phyloP scores from a whole-genome alignment of 1,140 invertebrate genomes.

The Elymnias hypermnestra region DNA sequence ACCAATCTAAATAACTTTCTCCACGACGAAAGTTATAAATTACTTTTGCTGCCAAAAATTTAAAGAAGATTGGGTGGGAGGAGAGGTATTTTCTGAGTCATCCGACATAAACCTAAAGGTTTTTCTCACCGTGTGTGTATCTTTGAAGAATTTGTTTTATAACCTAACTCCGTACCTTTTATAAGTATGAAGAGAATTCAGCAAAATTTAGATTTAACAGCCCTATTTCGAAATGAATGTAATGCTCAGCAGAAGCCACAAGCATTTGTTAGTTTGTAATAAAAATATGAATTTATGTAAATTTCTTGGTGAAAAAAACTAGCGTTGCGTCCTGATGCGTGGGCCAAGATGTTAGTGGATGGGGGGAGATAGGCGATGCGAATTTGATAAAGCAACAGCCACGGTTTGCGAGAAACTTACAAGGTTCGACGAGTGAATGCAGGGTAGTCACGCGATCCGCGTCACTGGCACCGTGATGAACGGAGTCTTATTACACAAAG shows the following conservation, averaged over 20 bases:
- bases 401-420: slow-evolving; percentile 36
- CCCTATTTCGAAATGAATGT: too few relatives aligned
- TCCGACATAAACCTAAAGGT: too few relatives aligned
- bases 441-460: slow-evolving; percentile 33
- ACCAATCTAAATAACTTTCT: too few relatives aligned
- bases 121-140: too few relatives aligned
- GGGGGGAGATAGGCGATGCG: slow-evolving; percentile 29
- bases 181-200: too few relatives aligned
- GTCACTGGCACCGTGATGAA: slow-evolving; percentile 20
- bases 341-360: slow-evolving; percentile 19
- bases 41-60: too few relatives aligned
- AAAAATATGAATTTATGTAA: slow-evolving; percentile 20
- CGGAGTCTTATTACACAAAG: slow-evolving; percentile 9
- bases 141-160: too few relatives aligned
- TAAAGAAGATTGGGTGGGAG: too few relatives aligned
- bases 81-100: too few relatives aligned
- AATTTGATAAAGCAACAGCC: slow-evolving; percentile 31
- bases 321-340: slow-evolving; percentile 48
- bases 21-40: too few relatives aligned
- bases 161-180: too few relatives aligned
- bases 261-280: not conserved
- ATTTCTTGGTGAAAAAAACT: slow-evolving; percentile 46
- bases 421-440: slow-evolving; percentile 24
- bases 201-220: too few relatives aligned
- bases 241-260: not conserved